phyloP scores from a whole-genome alignment of 2,797 vertebrate species.

The Diglossa cyanea region DNA sequence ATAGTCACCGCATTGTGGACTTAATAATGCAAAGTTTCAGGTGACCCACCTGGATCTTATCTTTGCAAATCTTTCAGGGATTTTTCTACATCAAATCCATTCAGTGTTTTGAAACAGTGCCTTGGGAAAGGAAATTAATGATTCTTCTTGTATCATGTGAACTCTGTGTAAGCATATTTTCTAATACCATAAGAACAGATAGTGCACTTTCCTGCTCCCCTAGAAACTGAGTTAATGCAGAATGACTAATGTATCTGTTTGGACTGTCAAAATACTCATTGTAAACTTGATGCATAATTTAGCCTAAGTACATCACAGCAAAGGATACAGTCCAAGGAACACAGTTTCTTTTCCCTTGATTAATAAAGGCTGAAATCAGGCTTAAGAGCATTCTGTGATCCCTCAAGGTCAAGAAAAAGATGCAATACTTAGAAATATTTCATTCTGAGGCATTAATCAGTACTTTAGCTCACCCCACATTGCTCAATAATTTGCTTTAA shows the following conservation, averaged over 20 bases:
- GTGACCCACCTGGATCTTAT: background rate
- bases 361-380: constrained; percentile 22
- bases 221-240: background rate
- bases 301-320: background rate
- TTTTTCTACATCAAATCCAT: background rate
- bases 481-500: background rate
- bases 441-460: background rate
- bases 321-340: constrained; percentile 33
- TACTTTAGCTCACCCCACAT: background rate
- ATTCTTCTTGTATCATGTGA: background rate
- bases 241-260: constrained; percentile 34
- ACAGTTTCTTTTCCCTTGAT: constrained; percentile 29
- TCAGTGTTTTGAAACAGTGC: background rate
- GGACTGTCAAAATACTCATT: background rate
- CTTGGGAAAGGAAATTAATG: background rate
- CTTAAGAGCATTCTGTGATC: background rate
- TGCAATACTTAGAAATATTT: background rate
- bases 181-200: background rate
- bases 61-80: background rate
- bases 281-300: background rate
- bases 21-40: background rate
- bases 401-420: constrained; percentile 33
- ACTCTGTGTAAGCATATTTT: background rate
- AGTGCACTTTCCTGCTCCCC: background rate
- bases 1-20: background rate